phyloP scores from a whole-genome alignment of 1,140 invertebrate genomes.

The Samia ricini region DNA sequence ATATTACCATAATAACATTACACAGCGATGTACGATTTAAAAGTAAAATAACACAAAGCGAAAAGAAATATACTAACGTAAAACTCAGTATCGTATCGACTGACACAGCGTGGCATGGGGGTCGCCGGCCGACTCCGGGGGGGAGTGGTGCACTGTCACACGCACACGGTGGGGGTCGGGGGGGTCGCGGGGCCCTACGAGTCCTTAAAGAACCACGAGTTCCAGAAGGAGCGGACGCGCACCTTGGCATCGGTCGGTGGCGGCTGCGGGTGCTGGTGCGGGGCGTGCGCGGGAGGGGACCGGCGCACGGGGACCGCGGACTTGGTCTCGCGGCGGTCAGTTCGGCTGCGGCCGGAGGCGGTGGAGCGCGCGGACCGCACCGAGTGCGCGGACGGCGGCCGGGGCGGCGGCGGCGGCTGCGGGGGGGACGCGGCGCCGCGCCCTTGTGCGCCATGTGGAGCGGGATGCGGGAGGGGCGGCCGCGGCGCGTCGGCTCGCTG shows the following conservation, averaged over 20 bases:
- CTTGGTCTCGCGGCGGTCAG: slow-evolving; percentile 22
- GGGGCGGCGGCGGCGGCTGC: slow-evolving; percentile 40
- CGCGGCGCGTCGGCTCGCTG: slow-evolving; percentile 73
- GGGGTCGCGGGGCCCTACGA: slow-evolving; percentile 31
- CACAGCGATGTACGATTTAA: not conserved
- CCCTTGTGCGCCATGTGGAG: slow-evolving; percentile 80
- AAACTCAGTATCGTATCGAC: slow-evolving; percentile 77
- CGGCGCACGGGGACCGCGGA: slow-evolving; percentile 38
- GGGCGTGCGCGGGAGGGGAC: slow-evolving; percentile 10
- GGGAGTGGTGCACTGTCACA: slow-evolving; percentile 49
- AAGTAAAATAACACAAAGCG: slow-evolving; percentile 2
- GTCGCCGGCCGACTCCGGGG: not conserved
- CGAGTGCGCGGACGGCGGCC: slow-evolving; percentile 51
- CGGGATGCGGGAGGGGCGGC: slow-evolving; percentile 84
- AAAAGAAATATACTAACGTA: slow-evolving; percentile 47
- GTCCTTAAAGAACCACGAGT: slow-evolving; percentile 58
- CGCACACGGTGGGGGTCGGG: slow-evolving; percentile 52
- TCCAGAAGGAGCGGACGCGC: slow-evolving; percentile 60
- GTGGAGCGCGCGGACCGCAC: slow-evolving; percentile 40
- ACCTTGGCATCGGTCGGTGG: slow-evolving; percentile 52
- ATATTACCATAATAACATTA: too few relatives aligned
- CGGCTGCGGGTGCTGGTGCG: slow-evolving; percentile 9
- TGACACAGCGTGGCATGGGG: slow-evolving; percentile 75
- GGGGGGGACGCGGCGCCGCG: slow-evolving; percentile 35
- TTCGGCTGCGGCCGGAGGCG: slow-evolving; percentile 42